Conservation (phyloP, 2,888 invertebrate species). For the Linyphia triangularis region DNA sequence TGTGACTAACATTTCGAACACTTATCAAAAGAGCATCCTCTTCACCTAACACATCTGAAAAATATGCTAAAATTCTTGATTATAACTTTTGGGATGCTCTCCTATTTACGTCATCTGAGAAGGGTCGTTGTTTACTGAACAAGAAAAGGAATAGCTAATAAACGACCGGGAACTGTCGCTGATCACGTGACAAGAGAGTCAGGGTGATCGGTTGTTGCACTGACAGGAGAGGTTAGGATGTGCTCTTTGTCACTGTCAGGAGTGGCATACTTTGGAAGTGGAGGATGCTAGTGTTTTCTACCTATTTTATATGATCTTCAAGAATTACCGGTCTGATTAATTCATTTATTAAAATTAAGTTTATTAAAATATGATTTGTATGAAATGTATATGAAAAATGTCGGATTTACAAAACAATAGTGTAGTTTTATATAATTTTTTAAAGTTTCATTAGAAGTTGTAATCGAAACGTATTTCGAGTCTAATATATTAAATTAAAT, state of each 20-base stretch:
- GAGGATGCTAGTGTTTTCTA: not conserved
- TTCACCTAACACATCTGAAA: not conserved
- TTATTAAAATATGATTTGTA: too few relatives aligned
- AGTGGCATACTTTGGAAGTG: constrained; percentile 9
- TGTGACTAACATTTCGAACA: too few relatives aligned
- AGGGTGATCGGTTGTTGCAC: constrained; percentile 56
- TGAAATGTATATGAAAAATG: too few relatives aligned
- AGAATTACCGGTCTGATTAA: too few relatives aligned
- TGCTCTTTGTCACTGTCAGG: constrained; percentile 67
- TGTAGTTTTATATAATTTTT: too few relatives aligned
- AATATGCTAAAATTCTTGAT: not conserved
- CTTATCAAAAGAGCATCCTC: too few relatives aligned
- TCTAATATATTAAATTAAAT: too few relatives aligned
- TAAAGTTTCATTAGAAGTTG: too few relatives aligned
- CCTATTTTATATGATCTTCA: too few relatives aligned
- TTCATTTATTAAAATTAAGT: too few relatives aligned
- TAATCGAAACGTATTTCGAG: too few relatives aligned
- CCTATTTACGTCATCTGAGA: constrained; percentile 67
- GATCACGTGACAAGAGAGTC: constrained; percentile 27
- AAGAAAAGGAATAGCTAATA: constrained; percentile 44
- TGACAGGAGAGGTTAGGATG: constrained; percentile 57
- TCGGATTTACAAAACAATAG: too few relatives aligned
- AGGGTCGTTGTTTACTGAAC: constrained; percentile 38
- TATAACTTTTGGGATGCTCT: not conserved
- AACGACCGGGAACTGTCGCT: constrained; percentile 66